A percentile compares a stretch with the other conserved stretches of the same genome.
Conservation (phyloP, 2,888 invertebrate genomes). For the Imbricaverruca yamaguchii region DNA sequence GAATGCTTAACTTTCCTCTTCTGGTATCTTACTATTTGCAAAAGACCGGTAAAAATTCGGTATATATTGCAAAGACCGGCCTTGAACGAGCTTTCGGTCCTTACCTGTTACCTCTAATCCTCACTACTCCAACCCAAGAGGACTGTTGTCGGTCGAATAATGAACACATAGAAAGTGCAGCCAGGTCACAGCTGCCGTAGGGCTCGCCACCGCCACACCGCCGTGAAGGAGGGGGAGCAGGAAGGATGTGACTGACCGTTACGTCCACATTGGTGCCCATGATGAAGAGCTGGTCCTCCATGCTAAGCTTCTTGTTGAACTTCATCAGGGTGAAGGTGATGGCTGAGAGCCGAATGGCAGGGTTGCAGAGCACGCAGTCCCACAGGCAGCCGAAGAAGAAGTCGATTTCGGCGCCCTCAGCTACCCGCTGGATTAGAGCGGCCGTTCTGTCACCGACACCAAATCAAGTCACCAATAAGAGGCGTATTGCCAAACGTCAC, state of each 20-base stretch:
- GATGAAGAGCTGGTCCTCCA: slow-evolving; percentile 72
- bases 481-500: neutral
- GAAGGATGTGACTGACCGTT: slow-evolving; percentile 52
- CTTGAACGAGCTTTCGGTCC: too few relatives aligned
- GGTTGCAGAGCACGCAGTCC: slow-evolving; percentile 67
- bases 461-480: neutral
- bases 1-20: too few relatives aligned
- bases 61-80: too few relatives aligned
- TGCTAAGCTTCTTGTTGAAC: slow-evolving; percentile 65
- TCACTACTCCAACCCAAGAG: too few relatives aligned
- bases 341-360: slow-evolving; percentile 70
- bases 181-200: too few relatives aligned
- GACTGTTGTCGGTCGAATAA: too few relatives aligned
- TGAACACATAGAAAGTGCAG: too few relatives aligned
- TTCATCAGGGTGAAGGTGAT: slow-evolving; percentile 69
- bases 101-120: too few relatives aligned
- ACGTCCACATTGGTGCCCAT: slow-evolving; percentile 76
- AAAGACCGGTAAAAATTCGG: too few relatives aligned
- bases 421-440: slow-evolving; percentile 58
- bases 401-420: slow-evolving; percentile 63
- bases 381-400: slow-evolving; percentile 82
- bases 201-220: neutral
- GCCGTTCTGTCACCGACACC: slow-evolving; percentile 48
- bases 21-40: too few relatives aligned
- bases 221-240: neutral